A percentile compares a stretch with the other conserved stretches of the same genome.
Conservation (phyloP, 2,113 vertebrate genomes). For the Lasiurus borealis region DNA sequence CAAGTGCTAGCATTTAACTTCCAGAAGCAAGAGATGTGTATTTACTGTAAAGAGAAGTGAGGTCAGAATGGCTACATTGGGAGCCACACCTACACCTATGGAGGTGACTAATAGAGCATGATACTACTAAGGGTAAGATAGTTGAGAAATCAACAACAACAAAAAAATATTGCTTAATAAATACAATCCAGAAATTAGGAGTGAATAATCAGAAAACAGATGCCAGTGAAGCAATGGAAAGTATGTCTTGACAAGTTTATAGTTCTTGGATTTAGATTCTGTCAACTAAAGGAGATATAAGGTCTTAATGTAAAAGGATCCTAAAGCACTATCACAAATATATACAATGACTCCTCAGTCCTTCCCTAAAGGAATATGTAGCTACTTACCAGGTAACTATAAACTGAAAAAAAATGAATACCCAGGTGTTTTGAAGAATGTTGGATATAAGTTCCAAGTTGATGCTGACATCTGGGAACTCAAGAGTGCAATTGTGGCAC, state of each 20-base stretch:
- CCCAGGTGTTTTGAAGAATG: not conserved
- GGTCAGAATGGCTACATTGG: not conserved
- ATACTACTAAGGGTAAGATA: not conserved
- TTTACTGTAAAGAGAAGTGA: not conserved
- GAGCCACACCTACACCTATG: not conserved
- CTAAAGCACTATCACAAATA: not conserved
- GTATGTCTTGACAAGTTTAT: not conserved
- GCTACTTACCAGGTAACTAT: not conserved
- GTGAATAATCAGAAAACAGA: not conserved
- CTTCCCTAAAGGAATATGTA: not conserved
- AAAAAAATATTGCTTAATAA: not conserved
- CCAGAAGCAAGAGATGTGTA: not conserved
- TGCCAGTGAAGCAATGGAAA: not conserved
- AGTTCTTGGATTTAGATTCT: not conserved
- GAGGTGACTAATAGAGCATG: not conserved
- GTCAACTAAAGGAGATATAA: not conserved
- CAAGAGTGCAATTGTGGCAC: not conserved
- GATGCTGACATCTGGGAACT: not conserved
- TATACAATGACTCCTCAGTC: too few species aligned
- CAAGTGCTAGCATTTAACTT: not conserved
- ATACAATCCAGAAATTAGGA: not conserved
- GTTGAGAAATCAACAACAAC: too few species aligned
- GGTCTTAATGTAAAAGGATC: not conserved
- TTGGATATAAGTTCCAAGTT: not conserved
- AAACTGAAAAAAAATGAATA: slow-evolving; percentile 25